phyloP scores from a whole-genome alignment of 2,113 vertebrate genomes.

The Phoenicopterus ruber region DNA sequence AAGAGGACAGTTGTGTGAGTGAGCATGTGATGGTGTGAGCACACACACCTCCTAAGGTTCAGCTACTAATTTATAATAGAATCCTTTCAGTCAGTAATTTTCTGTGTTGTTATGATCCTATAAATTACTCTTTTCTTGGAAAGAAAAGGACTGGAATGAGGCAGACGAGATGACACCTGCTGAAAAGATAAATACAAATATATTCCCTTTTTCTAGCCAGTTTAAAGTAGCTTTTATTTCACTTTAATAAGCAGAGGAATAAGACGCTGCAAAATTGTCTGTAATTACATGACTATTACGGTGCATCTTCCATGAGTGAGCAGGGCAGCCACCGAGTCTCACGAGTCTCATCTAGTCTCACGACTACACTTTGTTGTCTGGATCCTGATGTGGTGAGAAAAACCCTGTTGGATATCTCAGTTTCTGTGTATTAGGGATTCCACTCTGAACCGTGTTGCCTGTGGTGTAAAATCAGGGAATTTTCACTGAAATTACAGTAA shows the following conservation, averaged over 20 bases:
- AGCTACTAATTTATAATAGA: neutral
- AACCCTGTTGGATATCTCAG: neutral
- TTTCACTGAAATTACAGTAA: neutral
- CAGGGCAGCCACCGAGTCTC: neutral
- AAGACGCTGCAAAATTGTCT: neutral
- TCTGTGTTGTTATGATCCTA: neutral
- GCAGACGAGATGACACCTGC: neutral
- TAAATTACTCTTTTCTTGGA: neutral
- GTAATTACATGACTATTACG: neutral
- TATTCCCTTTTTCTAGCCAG: neutral
- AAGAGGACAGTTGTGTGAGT: neutral
- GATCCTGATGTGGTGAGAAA: neutral
- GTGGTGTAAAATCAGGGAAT: neutral
- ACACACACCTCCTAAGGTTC: neutral
- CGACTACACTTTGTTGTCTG: neutral
- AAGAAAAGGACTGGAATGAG: neutral
- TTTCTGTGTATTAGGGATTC: neutral
- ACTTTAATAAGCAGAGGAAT: neutral
- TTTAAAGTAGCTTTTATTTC: neutral
- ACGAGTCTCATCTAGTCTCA: neutral
- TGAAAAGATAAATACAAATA: conserved; percentile 35
- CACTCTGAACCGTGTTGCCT: neutral
- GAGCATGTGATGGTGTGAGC: neutral
- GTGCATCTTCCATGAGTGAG: neutral
- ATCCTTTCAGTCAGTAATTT: neutral